These are phyloP conservation scores for Cydia strobilella DNA, from an alignment of 1,140 invertebrate species.

Conservation along the genomic window DNA sequence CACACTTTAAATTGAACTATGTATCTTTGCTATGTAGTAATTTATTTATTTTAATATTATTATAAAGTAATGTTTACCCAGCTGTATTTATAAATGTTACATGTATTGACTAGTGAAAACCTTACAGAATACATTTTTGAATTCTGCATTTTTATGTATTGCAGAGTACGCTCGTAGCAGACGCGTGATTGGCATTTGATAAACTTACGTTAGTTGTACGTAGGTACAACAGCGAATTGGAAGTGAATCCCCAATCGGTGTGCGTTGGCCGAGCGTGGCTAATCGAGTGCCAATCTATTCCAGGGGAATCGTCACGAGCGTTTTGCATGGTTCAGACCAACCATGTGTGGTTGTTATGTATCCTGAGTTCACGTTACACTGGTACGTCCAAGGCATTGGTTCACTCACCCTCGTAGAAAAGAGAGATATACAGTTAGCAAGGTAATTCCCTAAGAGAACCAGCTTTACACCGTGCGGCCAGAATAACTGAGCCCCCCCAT, in stretches of 20 bases:
- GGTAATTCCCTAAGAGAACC: background rate
- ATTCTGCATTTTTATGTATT: too few relatives aligned
- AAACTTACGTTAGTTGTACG: background rate
- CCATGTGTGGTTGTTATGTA: too few relatives aligned
- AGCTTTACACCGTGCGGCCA: background rate
- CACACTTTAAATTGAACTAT: too few relatives aligned
- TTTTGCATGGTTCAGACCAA: background rate
- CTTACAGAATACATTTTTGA: too few relatives aligned
- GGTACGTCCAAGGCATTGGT: background rate
- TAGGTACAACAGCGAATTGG: background rate
- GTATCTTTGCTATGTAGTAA: too few relatives aligned
- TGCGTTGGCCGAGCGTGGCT: slow-evolving; percentile 7
- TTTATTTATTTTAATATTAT: too few relatives aligned
- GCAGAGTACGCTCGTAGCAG: background rate
- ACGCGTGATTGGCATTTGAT: background rate
- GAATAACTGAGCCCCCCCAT: background rate
- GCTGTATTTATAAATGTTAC: too few relatives aligned
- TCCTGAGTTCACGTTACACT: background rate
- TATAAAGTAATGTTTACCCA: too few relatives aligned
- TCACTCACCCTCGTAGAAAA: background rate
- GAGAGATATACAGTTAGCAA: background rate
- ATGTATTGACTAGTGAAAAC: too few relatives aligned
- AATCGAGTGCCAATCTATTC: background rate
- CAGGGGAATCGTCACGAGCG: background rate
- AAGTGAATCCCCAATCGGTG: slow-evolving; percentile 1